Conservation (phyloP, 1,140 invertebrate species). For the Hypothenemus hampei region DNA sequence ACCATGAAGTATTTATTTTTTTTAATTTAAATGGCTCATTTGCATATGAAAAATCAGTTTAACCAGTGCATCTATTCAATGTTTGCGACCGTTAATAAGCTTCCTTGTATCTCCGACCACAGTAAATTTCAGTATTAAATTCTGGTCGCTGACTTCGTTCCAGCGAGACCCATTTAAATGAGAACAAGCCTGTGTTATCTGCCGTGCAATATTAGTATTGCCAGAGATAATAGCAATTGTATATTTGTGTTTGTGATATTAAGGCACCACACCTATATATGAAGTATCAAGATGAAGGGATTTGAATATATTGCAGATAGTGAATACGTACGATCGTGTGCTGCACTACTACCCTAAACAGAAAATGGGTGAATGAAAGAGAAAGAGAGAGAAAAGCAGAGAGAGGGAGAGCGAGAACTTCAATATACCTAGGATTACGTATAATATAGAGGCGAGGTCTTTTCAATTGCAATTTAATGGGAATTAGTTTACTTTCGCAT, state of each 20-base stretch:
- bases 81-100: conserved; percentile 7
- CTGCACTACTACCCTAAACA: too few relatives aligned
- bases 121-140: conserved; percentile 16
- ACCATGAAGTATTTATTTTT: too few relatives aligned
- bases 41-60: too few relatives aligned
- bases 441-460: too few relatives aligned
- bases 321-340: too few relatives aligned
- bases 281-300: conserved; percentile 1
- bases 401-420: too few relatives aligned
- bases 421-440: too few relatives aligned
- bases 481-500: too few relatives aligned
- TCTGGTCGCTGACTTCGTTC: conserved; percentile 12
- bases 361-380: too few relatives aligned
- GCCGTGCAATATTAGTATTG: conserved; percentile 15
- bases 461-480: too few relatives aligned
- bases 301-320: conserved; percentile 5
- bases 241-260: conserved; percentile 13
- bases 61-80: conserved; percentile 6
- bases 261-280: conserved; percentile 3
- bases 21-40: too few relatives aligned
- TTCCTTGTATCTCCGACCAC: conserved; percentile 10
- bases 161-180: conserved; percentile 14
- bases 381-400: too few relatives aligned
- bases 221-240: conserved; percentile 16
- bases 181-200: conserved; percentile 13